Base-by-base conservation (phyloP, 2,888 invertebrate species). In the Andricus quercusramuli region DNA sequence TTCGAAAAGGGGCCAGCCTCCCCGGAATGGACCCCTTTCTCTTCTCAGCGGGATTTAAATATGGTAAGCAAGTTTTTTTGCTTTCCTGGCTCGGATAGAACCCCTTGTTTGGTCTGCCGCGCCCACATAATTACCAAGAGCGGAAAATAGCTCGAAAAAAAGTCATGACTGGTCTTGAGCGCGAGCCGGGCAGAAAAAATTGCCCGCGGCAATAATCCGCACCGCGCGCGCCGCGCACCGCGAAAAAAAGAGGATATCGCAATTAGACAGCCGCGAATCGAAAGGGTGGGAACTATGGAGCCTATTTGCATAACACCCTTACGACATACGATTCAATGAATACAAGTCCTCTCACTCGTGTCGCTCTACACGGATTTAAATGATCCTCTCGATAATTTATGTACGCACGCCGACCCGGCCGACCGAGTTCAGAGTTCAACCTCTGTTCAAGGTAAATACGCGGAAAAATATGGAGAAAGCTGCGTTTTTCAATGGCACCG, bases 51-150 rank as follows among this genome's bases (percentile, higher is more conserved):
- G 87, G 86, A 88, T 89, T 89, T 88, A 88, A 89, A 89, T 88
- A 86, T 88, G 85, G 82, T 84, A 83, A 88, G 84, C 87, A 85
- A 87, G 85, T 90, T 90, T 89, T 86, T 89, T 88, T 84, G 82
- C 82, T 80, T 87, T 84, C 84, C 86, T 85, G 82, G 82, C 80
- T 82, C 80, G 80, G 83, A 83, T 80, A 80, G 83, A 83, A 85
- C 87, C 91, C 91, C 91, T 90, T 91, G 91, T 91, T 92, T 91
- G 91, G 91, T 90, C 89, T 91, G 89, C 88, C 91, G 91, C 91
- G 91, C 91, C 91, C 91, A 91, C 91, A 92, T 91, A 92, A 92
- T 92, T 92, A 92, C 91, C 91, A 88, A 87, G 87, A 88, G 88
- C 87, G 88, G 87, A 87, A 90, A 91, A 90, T 89, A 90, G 85